Conservation (phyloP, 2,797 vertebrate species). For the Arctocebus calabarensis region DNA sequence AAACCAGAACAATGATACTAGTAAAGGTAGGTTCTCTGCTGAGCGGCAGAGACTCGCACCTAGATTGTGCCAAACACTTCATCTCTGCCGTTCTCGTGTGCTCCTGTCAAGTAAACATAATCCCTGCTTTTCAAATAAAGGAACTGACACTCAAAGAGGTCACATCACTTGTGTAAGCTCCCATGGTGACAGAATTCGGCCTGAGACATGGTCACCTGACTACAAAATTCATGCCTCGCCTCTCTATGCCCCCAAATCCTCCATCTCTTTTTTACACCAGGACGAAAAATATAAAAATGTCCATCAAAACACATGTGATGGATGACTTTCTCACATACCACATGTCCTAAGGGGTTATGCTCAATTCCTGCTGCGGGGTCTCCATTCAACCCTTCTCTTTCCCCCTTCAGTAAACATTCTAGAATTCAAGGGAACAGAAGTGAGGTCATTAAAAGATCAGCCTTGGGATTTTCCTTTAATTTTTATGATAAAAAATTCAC, state of each 20-base stretch:
- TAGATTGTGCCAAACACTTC: neutral
- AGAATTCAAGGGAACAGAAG: neutral
- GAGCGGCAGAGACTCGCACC: neutral
- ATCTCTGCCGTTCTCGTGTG: fast-evolving
- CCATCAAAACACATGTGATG: neutral
- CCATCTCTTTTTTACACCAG: neutral
- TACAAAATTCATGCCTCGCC: neutral
- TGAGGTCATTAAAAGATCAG: neutral
- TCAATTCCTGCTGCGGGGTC: neutral
- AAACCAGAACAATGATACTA: neutral
- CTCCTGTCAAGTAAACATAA: neutral
- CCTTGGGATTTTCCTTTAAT: neutral
- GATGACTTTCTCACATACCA: neutral
- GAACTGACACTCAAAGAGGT: neutral
- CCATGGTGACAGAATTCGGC: neutral
- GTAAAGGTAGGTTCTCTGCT: neutral
- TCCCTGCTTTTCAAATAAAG: neutral
- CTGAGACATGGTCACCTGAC: fast-evolving
- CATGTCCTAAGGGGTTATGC: too few relatives aligned
- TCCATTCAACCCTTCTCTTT: neutral
- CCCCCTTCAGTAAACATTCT: fast-evolving
- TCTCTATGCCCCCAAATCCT: neutral
- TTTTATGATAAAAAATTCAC: neutral
- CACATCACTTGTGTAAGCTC: neutral
- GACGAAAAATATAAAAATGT: neutral